Conservation (phyloP, 1,140 invertebrate species). For the Brachionus plicatilis region DNA sequence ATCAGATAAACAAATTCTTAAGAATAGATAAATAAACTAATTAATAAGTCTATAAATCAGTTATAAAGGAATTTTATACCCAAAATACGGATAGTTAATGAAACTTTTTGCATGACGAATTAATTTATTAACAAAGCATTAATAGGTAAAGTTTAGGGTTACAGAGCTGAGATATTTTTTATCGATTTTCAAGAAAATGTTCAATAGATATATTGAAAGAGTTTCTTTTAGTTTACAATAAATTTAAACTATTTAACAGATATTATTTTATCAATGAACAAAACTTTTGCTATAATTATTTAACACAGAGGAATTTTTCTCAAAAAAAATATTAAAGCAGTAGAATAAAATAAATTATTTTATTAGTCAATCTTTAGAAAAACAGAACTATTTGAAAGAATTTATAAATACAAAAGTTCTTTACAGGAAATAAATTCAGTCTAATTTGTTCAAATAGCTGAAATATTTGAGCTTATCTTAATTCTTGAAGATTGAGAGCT, state of each 20-base stretch:
- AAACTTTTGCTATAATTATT: neutral
- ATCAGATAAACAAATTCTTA: conserved; percentile 9
- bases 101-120: neutral
- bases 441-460: neutral
- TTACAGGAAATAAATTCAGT: neutral
- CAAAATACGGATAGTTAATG: neutral
- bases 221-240: neutral
- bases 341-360: neutral
- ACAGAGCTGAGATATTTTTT: neutral
- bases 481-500: neutral
- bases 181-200: neutral
- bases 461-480: conserved; percentile 14
- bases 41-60: conserved; percentile 28
- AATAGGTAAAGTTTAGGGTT: neutral
- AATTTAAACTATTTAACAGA: conserved; percentile 24
- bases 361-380: neutral
- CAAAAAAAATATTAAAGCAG: neutral
- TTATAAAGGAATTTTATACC: neutral
- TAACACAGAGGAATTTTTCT: neutral
- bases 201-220: neutral
- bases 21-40: neutral
- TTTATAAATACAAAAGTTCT: neutral
- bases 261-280: conserved; percentile 34
- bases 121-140: neutral
- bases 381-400: neutral